A percentile compares a stretch with the other conserved stretches of the same genome.
These are phyloP conservation scores for Drosophila basisetae DNA, from an alignment of 2,888 invertebrate genomes.

Conservation along the genomic window DNA sequence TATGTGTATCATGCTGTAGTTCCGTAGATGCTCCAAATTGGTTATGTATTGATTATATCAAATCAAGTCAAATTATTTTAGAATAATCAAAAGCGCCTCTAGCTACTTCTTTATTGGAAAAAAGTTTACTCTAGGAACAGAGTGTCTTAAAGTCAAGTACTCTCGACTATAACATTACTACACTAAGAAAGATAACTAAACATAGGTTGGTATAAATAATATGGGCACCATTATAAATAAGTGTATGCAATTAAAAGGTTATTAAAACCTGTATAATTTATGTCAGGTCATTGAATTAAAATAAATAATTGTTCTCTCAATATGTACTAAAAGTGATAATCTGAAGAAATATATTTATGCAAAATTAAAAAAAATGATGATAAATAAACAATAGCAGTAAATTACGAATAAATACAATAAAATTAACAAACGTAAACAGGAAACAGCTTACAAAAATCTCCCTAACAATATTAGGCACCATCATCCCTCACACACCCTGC, in stretches of 20 bases:
- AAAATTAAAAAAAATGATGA: conserved; percentile 16
- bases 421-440: conserved; percentile 47
- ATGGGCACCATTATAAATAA: neutral
- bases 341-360: conserved; percentile 53
- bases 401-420: conserved; percentile 66
- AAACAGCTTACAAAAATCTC: conserved; percentile 43
- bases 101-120: neutral
- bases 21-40: neutral
- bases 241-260: neutral
- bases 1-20: neutral
- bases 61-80: neutral
- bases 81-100: neutral
- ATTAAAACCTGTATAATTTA: neutral
- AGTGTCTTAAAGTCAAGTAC: neutral
- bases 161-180: neutral
- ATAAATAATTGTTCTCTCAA: neutral
- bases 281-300: neutral
- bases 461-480: neutral
- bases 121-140: neutral
- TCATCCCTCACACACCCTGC: conserved; percentile 42
- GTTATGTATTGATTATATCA: neutral
- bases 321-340: neutral
- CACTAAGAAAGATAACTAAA: neutral
- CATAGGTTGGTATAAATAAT: neutral
- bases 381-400: conserved; percentile 58